Percentiles rank a stretch among this genome's conserved stretches.
Conservation (phyloP, 2,797 vertebrate genomes). For the Austrolebias charrua region DNA sequence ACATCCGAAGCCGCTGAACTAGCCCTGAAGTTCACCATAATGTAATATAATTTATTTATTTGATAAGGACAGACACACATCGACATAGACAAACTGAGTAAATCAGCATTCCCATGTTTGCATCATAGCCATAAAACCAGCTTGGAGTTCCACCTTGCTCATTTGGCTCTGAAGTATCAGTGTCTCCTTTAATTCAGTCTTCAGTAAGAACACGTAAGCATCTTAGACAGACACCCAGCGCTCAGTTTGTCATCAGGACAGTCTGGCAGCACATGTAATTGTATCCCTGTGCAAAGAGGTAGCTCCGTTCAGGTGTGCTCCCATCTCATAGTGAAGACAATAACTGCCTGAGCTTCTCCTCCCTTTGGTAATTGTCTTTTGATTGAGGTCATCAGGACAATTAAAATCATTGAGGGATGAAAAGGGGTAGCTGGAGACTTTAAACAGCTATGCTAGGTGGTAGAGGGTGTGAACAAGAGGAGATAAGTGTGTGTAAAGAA, state of each 20-base stretch:
- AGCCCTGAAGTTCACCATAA: too few species aligned
- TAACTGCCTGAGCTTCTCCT: conserved; percentile 87
- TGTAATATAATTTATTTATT: too few species aligned
- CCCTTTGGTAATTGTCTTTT: conserved; percentile 92
- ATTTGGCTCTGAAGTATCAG: conserved; percentile 56
- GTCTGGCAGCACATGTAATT: conserved; percentile 77
- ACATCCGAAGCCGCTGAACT: too few species aligned
- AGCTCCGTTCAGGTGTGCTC: conserved; percentile 88
- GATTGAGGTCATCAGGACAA: conserved; percentile 98
- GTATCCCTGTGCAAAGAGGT: conserved; percentile 78
- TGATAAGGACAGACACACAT: too few species aligned
- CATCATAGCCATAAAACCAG: conserved; percentile 18
- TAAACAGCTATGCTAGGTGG: conserved; percentile 67
- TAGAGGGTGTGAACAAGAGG: conserved; percentile 53
- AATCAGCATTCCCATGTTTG: too few species aligned
- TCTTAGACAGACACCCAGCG: conserved; percentile 57
- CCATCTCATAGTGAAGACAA: conserved; percentile 82
- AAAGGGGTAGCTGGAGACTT: conserved; percentile 72
- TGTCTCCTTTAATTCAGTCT: conserved; percentile 44
- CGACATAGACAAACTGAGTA: too few species aligned
- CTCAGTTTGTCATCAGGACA: conserved; percentile 46
- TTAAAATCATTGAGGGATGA: conserved; percentile 85
- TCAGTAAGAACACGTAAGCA: conserved; percentile 51
- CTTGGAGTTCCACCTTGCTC: conserved; percentile 25
- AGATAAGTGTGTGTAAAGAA: conserved; percentile 48